Percentiles rank a stretch among this genome's conserved stretches.
Conservation (phyloP, 2,113 vertebrate genomes). For the Notarius quadriscutis region DNA sequence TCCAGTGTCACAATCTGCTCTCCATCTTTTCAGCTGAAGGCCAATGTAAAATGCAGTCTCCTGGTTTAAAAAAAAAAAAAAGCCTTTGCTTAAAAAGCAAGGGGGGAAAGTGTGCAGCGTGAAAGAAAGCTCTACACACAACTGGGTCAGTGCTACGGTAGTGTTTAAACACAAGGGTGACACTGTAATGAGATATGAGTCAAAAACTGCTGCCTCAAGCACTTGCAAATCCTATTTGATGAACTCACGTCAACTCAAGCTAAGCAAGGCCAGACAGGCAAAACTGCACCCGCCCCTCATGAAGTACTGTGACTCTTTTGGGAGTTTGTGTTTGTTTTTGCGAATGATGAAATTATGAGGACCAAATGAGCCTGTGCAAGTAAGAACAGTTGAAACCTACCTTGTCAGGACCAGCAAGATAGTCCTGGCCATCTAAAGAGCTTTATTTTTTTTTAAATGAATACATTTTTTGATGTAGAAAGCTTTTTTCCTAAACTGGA, state of each 20-base stretch:
- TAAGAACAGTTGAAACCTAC: background rate
- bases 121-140: background rate
- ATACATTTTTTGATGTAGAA: too few relatives aligned
- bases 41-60: constrained; percentile 3
- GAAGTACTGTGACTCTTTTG: background rate
- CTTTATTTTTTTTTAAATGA: background rate
- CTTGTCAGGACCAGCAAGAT: too few relatives aligned
- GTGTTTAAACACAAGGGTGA: background rate
- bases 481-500: too few relatives aligned
- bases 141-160: background rate
- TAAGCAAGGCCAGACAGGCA: constrained; percentile 31
- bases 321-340: constrained; percentile 1
- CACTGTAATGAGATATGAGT: constrained; percentile 34
- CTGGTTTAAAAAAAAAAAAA: background rate
- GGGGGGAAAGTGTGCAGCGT: background rate
- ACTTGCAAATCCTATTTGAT: constrained; percentile 50
- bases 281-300: constrained; percentile 31
- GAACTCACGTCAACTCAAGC: constrained; percentile 23
- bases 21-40: constrained; percentile 21
- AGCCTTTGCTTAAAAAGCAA: background rate
- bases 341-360: background rate
- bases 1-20: constrained; percentile 22
- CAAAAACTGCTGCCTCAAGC: constrained; percentile 42
- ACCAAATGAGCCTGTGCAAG: background rate
- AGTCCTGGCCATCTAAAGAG: background rate